Evolutionary conservation across 2,888 invertebrate species (phyloP).

Genomic region (Lymantria dispar): DNA sequence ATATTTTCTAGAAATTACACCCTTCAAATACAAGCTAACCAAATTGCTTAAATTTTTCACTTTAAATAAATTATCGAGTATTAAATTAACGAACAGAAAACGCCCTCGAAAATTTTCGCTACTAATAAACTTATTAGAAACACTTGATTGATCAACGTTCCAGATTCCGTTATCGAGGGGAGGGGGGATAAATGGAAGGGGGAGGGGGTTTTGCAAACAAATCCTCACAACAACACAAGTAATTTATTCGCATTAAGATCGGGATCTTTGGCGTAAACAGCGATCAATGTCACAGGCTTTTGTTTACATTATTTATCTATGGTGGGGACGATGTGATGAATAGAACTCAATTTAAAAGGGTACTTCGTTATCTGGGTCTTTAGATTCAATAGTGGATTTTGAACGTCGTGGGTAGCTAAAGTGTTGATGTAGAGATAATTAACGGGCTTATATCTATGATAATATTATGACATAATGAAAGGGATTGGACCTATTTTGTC

Average conservation of each 20-base stretch:
- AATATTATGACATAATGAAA: neutral
- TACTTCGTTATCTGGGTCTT: slow-evolving; percentile 20
- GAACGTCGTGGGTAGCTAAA: slow-evolving; percentile 13
- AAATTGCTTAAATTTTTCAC: slow-evolving; percentile 12
- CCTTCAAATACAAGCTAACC: too few relatives aligned
- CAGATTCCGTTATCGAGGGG: slow-evolving; percentile 16
- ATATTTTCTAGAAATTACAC: neutral
- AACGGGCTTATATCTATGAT: neutral
- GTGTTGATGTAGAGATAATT: slow-evolving; percentile 15
- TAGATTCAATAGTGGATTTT: slow-evolving; percentile 21
- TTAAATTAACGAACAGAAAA: slow-evolving; percentile 16
- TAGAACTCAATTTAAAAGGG: slow-evolving; percentile 24
- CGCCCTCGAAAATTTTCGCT: slow-evolving; percentile 12
- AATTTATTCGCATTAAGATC: slow-evolving; percentile 46
- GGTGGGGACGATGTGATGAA: slow-evolving; percentile 28
- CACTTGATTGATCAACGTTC: slow-evolving; percentile 35
- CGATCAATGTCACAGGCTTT: slow-evolving; percentile 36
- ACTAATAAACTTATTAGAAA: slow-evolving; percentile 38
- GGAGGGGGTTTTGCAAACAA: slow-evolving; percentile 18
- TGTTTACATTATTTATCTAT: slow-evolving; percentile 43
- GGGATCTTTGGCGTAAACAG: slow-evolving; percentile 42
- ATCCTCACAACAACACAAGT: slow-evolving; percentile 31
- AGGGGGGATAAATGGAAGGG: neutral
- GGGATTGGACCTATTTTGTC: neutral
- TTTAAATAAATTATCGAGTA: slow-evolving; percentile 12